phyloP scores from a whole-genome alignment of 2,888 invertebrate species.

The Melanostoma mellinum region DNA sequence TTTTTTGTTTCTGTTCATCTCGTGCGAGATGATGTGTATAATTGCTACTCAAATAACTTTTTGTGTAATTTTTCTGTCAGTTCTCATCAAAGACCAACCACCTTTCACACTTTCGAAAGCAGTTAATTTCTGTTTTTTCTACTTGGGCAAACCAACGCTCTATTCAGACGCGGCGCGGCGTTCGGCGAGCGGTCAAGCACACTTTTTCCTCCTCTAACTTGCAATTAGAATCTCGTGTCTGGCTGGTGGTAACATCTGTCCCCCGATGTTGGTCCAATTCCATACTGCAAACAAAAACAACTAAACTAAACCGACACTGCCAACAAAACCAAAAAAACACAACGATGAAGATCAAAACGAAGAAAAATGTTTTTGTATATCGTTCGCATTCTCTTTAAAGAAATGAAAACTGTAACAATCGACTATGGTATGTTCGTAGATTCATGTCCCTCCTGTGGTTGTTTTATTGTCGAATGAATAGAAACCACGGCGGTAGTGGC shows the following conservation, averaged over 20 bases:
- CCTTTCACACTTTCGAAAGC: slow-evolving; percentile 70
- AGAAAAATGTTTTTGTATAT: slow-evolving; percentile 19
- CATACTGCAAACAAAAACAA: background rate
- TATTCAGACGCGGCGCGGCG: background rate
- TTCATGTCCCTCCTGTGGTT: background rate
- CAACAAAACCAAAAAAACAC: slow-evolving; percentile 29
- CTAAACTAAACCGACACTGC: slow-evolving; percentile 1
- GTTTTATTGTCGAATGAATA: slow-evolving; percentile 29
- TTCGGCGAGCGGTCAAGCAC: slow-evolving; percentile 5
- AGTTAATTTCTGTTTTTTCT: slow-evolving; percentile 44
- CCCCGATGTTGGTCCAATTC: slow-evolving; percentile 47
- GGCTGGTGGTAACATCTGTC: slow-evolving; percentile 42
- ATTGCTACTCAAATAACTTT: slow-evolving; percentile 10
- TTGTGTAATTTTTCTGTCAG: slow-evolving; percentile 9
- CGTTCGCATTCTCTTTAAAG: slow-evolving; percentile 58
- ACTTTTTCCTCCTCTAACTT: slow-evolving; percentile 41
- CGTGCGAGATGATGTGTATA: background rate
- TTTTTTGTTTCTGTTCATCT: no score
- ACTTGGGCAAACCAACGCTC: background rate
- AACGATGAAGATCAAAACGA: slow-evolving; percentile 42
- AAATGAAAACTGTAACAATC: slow-evolving; percentile 61
- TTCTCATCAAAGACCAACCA: slow-evolving; percentile 3
- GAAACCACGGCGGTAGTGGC: slow-evolving; percentile 8
- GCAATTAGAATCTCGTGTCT: slow-evolving; percentile 51
- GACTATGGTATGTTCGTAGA: slow-evolving; percentile 26